phyloP scores from a whole-genome alignment of 1,140 invertebrate genomes.

The Drosophila santomea region DNA sequence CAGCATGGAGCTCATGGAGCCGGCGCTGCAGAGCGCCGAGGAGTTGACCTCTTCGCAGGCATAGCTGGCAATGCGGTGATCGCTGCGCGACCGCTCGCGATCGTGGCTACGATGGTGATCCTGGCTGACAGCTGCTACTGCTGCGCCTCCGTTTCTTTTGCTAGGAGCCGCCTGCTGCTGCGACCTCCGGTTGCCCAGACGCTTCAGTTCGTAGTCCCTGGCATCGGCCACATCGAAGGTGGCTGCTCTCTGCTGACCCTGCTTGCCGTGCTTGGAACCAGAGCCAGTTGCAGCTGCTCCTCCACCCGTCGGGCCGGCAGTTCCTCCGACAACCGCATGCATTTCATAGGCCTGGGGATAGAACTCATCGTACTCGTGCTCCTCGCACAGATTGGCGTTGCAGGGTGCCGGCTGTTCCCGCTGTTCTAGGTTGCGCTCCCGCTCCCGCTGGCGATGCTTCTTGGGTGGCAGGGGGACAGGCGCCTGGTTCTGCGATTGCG shows the following conservation, averaged over 20 bases:
- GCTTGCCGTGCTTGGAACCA: slow-evolving; percentile 34
- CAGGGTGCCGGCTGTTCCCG: slow-evolving; percentile 43
- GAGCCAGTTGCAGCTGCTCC: neutral
- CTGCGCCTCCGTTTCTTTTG: slow-evolving; percentile 52
- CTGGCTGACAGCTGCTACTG: slow-evolving; percentile 17
- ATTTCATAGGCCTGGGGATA: slow-evolving; percentile 71
- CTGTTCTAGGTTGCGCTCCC: slow-evolving; percentile 42
- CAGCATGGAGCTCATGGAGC: slow-evolving; percentile 68
- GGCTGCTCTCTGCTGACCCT: slow-evolving; percentile 70
- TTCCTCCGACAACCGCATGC: slow-evolving; percentile 16
- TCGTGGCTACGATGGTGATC: slow-evolving; percentile 75
- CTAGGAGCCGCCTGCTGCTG: slow-evolving; percentile 73
- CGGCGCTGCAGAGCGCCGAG: slow-evolving; percentile 51
- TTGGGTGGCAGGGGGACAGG: slow-evolving; percentile 78
- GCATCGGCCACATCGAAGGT: slow-evolving; percentile 80
- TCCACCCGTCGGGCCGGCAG: neutral
- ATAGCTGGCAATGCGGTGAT: slow-evolving; percentile 80
- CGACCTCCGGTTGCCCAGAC: slow-evolving; percentile 73
- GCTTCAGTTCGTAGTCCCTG: slow-evolving; percentile 78
- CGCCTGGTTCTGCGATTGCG: slow-evolving; percentile 47
- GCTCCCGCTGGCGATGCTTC: slow-evolving; percentile 70
- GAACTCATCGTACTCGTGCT: slow-evolving; percentile 81
- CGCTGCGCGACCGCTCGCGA: slow-evolving; percentile 74
- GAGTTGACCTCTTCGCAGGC: slow-evolving; percentile 64
- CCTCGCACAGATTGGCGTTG: slow-evolving; percentile 77